A percentile compares a stretch with the other conserved stretches of the same genome.
Evolutionary conservation across 2,888 invertebrate genomes (phyloP).

Genomic region (Myopa testacea): DNA sequence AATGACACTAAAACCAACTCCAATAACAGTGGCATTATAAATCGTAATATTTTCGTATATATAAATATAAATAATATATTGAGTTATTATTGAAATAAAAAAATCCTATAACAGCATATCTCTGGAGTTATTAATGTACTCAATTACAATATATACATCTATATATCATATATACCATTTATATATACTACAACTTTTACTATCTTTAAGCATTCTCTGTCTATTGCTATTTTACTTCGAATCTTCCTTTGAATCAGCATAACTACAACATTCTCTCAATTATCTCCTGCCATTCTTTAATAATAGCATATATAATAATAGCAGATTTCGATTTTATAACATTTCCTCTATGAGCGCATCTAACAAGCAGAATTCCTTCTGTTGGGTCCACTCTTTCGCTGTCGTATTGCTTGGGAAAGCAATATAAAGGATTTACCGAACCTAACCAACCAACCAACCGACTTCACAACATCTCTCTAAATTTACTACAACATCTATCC

Average conservation of each 20-base stretch:
- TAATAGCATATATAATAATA: background rate
- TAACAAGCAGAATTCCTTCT: conserved; percentile 1
- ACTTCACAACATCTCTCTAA: too few relatives aligned
- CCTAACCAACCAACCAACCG: too few relatives aligned
- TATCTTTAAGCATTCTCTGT: conserved; percentile 15
- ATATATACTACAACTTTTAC: background rate
- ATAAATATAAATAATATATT: conserved; percentile 48
- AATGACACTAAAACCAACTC: too few relatives aligned
- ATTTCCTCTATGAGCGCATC: background rate
- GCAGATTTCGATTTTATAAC: background rate
- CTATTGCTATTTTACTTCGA: conserved; percentile 12
- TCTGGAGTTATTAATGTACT: conserved; percentile 23
- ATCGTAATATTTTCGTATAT: conserved; percentile 60
- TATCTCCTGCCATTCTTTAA: too few relatives aligned
- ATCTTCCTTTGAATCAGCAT: background rate
- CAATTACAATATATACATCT: background rate
- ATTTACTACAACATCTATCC: background rate
- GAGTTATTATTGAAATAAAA: conserved; percentile 65
- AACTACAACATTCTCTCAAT: background rate
- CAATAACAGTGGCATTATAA: conserved; percentile 16
- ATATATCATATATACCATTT: too few relatives aligned
- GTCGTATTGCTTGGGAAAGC: too few relatives aligned
- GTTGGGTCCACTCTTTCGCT: background rate
- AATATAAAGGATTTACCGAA: too few relatives aligned
- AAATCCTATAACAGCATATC: conserved; percentile 23